A percentile compares a stretch with the other conserved stretches of the same genome.
phyloP scores from a whole-genome alignment of 2,888 invertebrate species.

The Ophion slaviceki region DNA sequence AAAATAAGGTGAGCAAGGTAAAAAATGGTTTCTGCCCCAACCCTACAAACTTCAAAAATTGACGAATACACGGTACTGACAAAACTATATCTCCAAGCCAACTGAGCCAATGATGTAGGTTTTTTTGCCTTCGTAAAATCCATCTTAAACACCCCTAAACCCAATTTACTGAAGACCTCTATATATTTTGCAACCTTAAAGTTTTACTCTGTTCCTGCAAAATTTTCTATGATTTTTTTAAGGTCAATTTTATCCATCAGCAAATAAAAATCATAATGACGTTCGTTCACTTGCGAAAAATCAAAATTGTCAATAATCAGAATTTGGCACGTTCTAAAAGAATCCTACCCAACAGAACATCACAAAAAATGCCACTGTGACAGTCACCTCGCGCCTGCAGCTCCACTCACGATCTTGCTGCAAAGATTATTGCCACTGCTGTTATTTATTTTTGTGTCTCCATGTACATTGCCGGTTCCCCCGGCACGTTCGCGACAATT shows the following conservation, averaged over 20 bases:
- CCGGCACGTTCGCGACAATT: neutral
- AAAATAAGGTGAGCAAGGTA: no score
- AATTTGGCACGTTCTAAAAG: neutral
- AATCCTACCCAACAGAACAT: neutral
- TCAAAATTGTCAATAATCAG: neutral
- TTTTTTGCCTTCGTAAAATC: no score
- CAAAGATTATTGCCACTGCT: neutral
- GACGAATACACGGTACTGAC: no score
- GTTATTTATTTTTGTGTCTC: slow-evolving; percentile 16
- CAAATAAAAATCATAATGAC: neutral
- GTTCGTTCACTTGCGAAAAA: neutral
- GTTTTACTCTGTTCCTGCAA: no score
- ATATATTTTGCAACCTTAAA: neutral
- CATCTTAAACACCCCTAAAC: neutral
- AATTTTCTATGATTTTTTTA: no score
- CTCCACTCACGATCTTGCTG: neutral
- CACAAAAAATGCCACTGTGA: neutral
- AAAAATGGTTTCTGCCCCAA: no score
- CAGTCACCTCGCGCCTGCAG: neutral
- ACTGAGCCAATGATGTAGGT: no score
- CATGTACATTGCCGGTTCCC: neutral
- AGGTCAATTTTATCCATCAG: neutral
- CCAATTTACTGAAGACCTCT: neutral
- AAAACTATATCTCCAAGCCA: no score
- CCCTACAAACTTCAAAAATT: no score